Evolutionary conservation across 2,888 invertebrate species (phyloP), one percentile per base, ranked within the genome.

Genomic region (Dendrolimus pini): DNA sequence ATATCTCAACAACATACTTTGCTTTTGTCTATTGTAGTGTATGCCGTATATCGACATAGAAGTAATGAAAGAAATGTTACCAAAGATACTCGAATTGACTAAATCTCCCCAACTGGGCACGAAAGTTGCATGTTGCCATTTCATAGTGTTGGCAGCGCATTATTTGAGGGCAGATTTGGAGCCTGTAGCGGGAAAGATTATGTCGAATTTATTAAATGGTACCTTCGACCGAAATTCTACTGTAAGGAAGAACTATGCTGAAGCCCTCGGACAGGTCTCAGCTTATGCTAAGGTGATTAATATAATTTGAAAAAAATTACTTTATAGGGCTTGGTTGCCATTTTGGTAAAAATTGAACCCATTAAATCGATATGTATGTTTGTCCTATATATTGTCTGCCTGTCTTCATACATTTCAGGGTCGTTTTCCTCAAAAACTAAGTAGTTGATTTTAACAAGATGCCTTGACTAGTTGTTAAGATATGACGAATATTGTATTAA

Each of bases 61-160:
- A 9, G 94, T 94, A 41, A 89, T 98, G 74, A 95, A 95, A 66
- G 95, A 95, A 68, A 93, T 97, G 82, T 92, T 97, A 9, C 97
- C 97, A 0, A 94, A 94, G 70, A 89, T 96, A 3, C 80, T 95
- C n/a, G 98, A 98, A 63, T 88, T 98, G 58, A 94, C 96, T 72
- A 96, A 94, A 71, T 95, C 95, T 2, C 93, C 96, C 0, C 96
- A 95, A 66, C 92, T 98, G 54, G 97, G 97, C 41, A 96, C 96
- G 0, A 95, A 96, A 82, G 94, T 96, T 18, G 95, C 95, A 0
- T 94, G 95, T 71, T 94, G 95, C 0, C 95, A 96, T 80, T 95
- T 96, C 74, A 91, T 96, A 57, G 94, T 95, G 54, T 86, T 96
- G 61, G 91, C 96, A 41, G 91, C 92, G 9, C 86, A 89, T 65